Percentiles rank a stretch among this genome's conserved stretches.
Evolutionary conservation across 2,888 invertebrate genomes (phyloP).

Genomic region (Exocentrus adspersus): DNA sequence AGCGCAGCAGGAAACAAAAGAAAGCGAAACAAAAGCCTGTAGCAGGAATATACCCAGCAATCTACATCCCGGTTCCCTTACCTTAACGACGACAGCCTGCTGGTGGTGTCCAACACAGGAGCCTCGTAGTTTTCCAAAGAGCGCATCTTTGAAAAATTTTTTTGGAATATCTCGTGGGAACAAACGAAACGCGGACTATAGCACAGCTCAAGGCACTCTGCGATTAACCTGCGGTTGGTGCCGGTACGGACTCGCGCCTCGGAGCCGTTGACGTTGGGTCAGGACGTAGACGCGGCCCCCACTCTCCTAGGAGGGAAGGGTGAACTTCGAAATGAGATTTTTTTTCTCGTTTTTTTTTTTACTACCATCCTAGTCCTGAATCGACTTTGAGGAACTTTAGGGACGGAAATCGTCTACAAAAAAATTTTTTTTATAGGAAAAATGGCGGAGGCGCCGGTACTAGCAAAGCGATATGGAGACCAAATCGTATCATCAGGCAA

Average conservation of each 20-base stretch:
- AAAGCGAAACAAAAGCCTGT: neutral
- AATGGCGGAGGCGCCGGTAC: too few relatives aligned
- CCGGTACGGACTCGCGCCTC: constrained; percentile 41
- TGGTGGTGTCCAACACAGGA: constrained; percentile 47
- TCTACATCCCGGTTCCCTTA: constrained; percentile 34
- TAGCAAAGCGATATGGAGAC: too few relatives aligned
- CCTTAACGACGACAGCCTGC: constrained; percentile 53
- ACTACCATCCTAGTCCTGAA: too few relatives aligned
- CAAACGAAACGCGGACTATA: constrained; percentile 8
- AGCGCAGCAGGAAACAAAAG: neutral
- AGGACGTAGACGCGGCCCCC: constrained; percentile 37
- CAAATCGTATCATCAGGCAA: too few relatives aligned
- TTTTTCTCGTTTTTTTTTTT: too few relatives aligned
- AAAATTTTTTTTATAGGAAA: too few relatives aligned
- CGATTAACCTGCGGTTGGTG: constrained; percentile 43
- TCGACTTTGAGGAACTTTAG: too few relatives aligned
- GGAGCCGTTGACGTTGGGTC: constrained; percentile 43
- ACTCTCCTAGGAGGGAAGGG: too few relatives aligned
- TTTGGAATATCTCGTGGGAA: too few relatives aligned
- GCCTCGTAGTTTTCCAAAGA: constrained; percentile 47
- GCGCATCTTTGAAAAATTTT: constrained; percentile 31
- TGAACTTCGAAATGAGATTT: too few relatives aligned
- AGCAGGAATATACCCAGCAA: neutral
- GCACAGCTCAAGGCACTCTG: constrained; percentile 22
- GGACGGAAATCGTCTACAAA: too few relatives aligned